phyloP scores from a whole-genome alignment of 2,797 vertebrate species.

The Myotis vivesi region DNA sequence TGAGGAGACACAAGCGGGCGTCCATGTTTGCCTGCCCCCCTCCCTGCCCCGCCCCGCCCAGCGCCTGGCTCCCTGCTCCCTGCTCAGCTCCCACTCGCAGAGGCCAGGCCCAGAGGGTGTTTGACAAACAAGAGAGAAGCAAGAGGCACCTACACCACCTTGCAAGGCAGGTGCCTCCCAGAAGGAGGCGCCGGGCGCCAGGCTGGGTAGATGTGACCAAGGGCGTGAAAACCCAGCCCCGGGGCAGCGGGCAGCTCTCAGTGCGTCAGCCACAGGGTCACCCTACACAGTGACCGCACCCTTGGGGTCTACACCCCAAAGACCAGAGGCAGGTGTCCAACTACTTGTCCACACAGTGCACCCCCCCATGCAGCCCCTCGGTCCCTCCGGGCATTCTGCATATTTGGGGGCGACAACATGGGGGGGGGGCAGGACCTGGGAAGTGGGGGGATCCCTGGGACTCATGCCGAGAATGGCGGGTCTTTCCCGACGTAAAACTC shows the following conservation, averaged over 20 bases:
- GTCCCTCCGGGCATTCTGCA: neutral
- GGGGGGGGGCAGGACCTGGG: accelerated
- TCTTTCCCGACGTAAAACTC: neutral
- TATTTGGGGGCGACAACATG: neutral
- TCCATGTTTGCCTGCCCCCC: neutral
- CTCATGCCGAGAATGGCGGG: neutral
- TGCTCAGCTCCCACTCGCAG: neutral
- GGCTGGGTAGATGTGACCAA: neutral
- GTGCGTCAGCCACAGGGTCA: too few relatives aligned
- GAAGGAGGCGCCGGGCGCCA: neutral
- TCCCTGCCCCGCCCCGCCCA: accelerated
- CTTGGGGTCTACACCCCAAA: accelerated
- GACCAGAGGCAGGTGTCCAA: neutral
- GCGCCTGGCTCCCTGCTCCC: too few relatives aligned
- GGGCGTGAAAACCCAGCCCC: accelerated
- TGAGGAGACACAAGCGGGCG: accelerated
- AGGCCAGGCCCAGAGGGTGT: neutral
- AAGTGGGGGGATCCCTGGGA: neutral
- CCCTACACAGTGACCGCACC: accelerated
- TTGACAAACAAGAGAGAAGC: accelerated
- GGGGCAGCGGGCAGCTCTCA: neutral
- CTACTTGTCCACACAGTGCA: accelerated
- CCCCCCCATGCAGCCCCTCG: accelerated
- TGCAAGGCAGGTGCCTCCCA: neutral
- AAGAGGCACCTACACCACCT: neutral